phyloP scores from a whole-genome alignment of 2,888 invertebrate species.

The Trilocha varians region DNA sequence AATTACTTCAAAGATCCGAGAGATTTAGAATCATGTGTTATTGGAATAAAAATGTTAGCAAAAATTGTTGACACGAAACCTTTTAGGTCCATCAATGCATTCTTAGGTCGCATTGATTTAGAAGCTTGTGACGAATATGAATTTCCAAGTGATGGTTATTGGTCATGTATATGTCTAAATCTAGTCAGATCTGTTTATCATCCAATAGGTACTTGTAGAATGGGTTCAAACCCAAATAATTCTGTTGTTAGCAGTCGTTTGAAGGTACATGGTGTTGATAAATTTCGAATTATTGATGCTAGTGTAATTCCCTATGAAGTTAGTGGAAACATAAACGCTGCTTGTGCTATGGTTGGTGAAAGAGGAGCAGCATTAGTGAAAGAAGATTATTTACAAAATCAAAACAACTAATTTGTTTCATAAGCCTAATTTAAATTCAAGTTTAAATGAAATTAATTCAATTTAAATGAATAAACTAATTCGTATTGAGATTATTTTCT shows the following conservation, averaged over 20 bases:
- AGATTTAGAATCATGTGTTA: conserved; percentile 9
- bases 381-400: conserved; percentile 13
- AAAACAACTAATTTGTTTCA: background rate
- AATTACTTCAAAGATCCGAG: conserved; percentile 12
- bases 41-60: conserved; percentile 12
- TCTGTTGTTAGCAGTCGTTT: conserved; percentile 55
- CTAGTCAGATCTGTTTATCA: conserved; percentile 67
- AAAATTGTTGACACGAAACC: conserved; percentile 9
- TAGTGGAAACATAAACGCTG: conserved; percentile 74
- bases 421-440: too few relatives aligned
- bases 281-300: conserved; percentile 75
- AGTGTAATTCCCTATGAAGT: conserved; percentile 75
- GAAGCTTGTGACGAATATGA: conserved; percentile 10
- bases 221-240: conserved; percentile 57
- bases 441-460: too few relatives aligned
- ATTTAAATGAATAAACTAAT: too few relatives aligned
- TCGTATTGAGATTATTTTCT: too few relatives aligned
- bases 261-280: conserved; percentile 65
- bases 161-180: conserved; percentile 11
- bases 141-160: conserved; percentile 17
- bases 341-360: conserved; percentile 75
- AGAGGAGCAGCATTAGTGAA: conserved; percentile 74
- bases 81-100: conserved; percentile 11
- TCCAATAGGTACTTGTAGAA: conserved; percentile 73
- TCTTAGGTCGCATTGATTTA: conserved; percentile 13